Base-by-base conservation (phyloP, 2,888 invertebrate genomes). In the Stenolophus ochropezus region DNA sequence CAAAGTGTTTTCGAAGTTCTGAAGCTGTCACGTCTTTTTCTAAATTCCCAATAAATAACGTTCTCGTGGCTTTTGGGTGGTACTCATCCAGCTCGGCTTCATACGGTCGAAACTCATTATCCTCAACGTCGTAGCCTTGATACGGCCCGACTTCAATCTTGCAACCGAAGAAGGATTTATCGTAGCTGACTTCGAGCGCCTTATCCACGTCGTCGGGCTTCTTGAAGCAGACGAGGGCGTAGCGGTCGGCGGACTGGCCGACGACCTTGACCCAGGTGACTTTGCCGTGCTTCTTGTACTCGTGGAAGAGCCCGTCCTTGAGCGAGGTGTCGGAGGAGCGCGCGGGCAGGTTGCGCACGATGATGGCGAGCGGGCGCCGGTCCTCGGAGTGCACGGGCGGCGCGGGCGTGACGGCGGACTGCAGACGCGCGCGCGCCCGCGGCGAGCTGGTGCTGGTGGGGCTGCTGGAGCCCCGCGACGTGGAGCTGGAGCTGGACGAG, bases 251-350 rank as follows among this genome's bases (percentile, higher is more conserved):
- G 85, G 95, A 97, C 86, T 96, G 95, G 21, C 98, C 98, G 84
- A 96, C 96, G 83, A 98, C 96, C 89, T 96, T 96, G 82, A 98
- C 97, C 93, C 97, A 96, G 86, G 96, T 96, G 86, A 98, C 98
- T 91, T 98, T 98, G 84, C 98, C 98, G 90, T 98, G 97, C 89
- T 98, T 98, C 92, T 98, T 98, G 92, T 98, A 98, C 91, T 98
- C 98, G 91, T 98, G 98, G 91, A 97, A 98, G 85, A 98, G 93
- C 85, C 98, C 98, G 91, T 98, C 98, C 91, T 98, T 97, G 86
- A 98, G 91, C 87, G 97, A 98, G 86, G 97, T 97, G 90, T 98
- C 98, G 89, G 95, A 94, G 86, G 97, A 97, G 86, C 97, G 92
- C 84, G 95, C 93, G 84, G 97, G 97, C 87, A 97, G 91, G 91